A percentile compares a stretch with the other conserved stretches of the same genome.
Conservation (phyloP, 2,888 invertebrate genomes). For the Chesias legatella region DNA sequence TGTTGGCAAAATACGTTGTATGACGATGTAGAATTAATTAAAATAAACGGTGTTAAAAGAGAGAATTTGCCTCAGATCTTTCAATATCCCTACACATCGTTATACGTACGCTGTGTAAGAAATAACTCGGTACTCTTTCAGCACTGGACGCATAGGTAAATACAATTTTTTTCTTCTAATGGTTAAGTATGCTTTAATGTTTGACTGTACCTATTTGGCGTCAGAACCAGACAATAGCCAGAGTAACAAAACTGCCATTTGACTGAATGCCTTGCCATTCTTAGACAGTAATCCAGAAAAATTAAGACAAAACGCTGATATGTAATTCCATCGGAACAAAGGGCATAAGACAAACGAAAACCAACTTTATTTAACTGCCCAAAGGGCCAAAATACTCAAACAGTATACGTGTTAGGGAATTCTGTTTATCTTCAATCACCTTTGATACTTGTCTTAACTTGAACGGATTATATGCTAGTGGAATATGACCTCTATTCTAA, state of each 20-base stretch:
- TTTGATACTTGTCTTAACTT: constrained; percentile 3
- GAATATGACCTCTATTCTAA: neutral
- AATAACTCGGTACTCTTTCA: no score
- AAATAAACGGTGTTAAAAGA: no score
- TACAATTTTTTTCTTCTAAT: no score
- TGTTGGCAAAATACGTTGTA: no score
- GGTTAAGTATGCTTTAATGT: no score
- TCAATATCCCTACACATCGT: no score
- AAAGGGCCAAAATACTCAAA: neutral
- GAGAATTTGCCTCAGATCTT: no score
- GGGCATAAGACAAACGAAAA: neutral
- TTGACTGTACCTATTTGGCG: neutral
- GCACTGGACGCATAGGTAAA: no score
- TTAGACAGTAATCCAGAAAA: constrained; percentile 3
- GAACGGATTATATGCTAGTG: neutral
- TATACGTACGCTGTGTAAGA: no score
- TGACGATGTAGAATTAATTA: no score
- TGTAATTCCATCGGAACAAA: neutral
- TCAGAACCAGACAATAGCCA: neutral
- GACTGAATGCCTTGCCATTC: constrained; percentile 5
- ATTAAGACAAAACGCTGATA: constrained; percentile 2
- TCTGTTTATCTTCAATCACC: constrained; percentile 12
- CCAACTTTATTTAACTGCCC: neutral
- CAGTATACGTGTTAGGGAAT: constrained; percentile 1
- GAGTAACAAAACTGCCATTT: constrained; percentile 5